Percentiles rank a stretch among this genome's conserved stretches.
Evolutionary conservation across 2,797 vertebrate genomes (phyloP).

Genomic region (Anas bernieri): DNA sequence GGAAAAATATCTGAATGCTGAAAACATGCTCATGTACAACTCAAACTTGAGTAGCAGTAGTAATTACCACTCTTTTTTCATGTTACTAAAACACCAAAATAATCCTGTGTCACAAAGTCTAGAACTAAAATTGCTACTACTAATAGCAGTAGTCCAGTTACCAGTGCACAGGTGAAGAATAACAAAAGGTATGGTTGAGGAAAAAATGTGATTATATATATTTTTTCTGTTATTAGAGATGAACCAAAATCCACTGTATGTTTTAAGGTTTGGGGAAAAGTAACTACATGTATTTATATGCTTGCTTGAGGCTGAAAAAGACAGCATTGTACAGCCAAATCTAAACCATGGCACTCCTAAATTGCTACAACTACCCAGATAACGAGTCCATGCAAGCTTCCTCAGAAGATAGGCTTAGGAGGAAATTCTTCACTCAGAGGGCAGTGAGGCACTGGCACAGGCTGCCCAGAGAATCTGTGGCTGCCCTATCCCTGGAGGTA

Average conservation of each 20-base stretch:
- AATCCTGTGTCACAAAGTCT: neutral
- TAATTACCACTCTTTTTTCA: neutral
- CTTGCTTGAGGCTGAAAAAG: neutral
- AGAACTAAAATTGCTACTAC: neutral
- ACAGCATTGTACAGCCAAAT: neutral
- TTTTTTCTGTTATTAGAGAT: neutral
- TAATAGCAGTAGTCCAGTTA: neutral
- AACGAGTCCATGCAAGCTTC: neutral
- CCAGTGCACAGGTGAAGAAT: neutral
- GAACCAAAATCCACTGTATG: neutral
- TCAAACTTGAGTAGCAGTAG: neutral
- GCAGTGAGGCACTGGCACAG: too few relatives aligned
- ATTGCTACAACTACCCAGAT: neutral
- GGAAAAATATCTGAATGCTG: neutral
- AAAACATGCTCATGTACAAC: neutral
- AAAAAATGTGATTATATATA: neutral
- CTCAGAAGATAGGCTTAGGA: neutral
- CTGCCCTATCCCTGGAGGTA: too few relatives aligned
- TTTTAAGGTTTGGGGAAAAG: neutral
- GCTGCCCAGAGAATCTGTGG: too few relatives aligned
- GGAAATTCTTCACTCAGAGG: too few relatives aligned
- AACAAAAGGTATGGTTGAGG: neutral
- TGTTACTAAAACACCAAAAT: neutral
- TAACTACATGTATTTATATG: neutral
- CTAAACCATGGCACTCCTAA: neutral